Evolutionary conservation across 2,113 vertebrate species (phyloP).

Genomic region (human): GRCh38 chr7:91787501-91788000

Average conservation of each 20-base stretch:
- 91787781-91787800: neutral
- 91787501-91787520: neutral
- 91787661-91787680: neutral
- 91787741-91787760: neutral
- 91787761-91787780: neutral
- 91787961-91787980: neutral
- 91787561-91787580: constrained; percentile 21
- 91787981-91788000: neutral
- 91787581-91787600: neutral
- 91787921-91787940: constrained; percentile 32
- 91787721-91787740: neutral
- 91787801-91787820: neutral
- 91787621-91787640: constrained; percentile 24
- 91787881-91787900: neutral
- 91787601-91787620: neutral
- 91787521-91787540: neutral
- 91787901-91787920: neutral
- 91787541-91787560: neutral
- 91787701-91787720: neutral
- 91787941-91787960: neutral
- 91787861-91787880: neutral
- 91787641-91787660: constrained; percentile 10
- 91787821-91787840: neutral
- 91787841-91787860: neutral
- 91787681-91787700: neutral